phyloP scores from a whole-genome alignment of 2,797 vertebrate genomes.

The Sebastes iracundus region DNA sequence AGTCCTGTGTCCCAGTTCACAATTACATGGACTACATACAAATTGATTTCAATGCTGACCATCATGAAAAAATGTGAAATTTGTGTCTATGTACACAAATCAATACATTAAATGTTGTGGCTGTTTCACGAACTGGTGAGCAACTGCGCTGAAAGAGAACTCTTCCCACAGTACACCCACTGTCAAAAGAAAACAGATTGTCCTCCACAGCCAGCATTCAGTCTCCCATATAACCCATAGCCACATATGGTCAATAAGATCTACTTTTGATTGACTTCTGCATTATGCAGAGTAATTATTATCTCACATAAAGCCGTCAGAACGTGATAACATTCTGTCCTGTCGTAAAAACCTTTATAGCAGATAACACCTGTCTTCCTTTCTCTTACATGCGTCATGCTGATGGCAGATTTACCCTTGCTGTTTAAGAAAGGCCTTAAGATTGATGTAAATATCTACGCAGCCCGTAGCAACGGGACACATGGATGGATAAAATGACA shows the following conservation, averaged over 20 bases:
- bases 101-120: too few relatives aligned
- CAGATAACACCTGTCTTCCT: constrained; percentile 19
- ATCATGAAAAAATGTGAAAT: too few relatives aligned
- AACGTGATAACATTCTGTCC: constrained; percentile 9
- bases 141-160: neutral
- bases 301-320: neutral
- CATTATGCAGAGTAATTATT: constrained; percentile 20
- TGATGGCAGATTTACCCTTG: neutral
- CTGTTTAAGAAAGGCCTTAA: neutral
- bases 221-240: neutral
- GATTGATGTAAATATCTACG: neutral
- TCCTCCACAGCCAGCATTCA: neutral
- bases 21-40: too few relatives aligned
- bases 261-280: constrained; percentile 32
- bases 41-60: too few relatives aligned
- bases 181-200: neutral
- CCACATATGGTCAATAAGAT: constrained; percentile 26
- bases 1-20: too few relatives aligned
- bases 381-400: neutral
- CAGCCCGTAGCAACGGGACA: neutral
- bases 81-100: too few relatives aligned
- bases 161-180: neutral
- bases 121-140: too few relatives aligned
- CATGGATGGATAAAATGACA: constrained; percentile 1
- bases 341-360: constrained; percentile 36